Base-by-base conservation (phyloP, 35 echinoderm and acorn worm species). In the Apostichopus californicus region DNA sequence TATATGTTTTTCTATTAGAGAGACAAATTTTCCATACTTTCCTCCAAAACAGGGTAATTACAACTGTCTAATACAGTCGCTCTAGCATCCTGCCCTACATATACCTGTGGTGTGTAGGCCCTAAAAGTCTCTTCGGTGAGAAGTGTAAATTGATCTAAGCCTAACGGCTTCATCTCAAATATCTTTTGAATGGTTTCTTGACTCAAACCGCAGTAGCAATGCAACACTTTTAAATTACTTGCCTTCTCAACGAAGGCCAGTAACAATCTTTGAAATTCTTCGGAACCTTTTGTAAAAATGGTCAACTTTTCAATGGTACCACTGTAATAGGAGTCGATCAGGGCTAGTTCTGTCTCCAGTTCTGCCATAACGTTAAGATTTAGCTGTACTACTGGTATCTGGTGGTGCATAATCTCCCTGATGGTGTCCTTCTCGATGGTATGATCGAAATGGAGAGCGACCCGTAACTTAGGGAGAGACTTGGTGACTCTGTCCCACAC, bases 131-230 rank as follows among this genome's bases (percentile, higher is more conserved):
- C 86, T 14, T 89, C 86, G 8, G 86, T 89, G 34, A 66, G 57
- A 18, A 89, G 86, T 8, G 86, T 89, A 26, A 61, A 89, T 34
- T 89, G 86, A 61, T 89, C 86, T 9, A 87, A 57, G 63, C 70
- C 70, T n/a, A 87, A 87, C 1, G 86, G 86, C 52, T 89, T 89
- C 3, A 89, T 72, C 18, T 20, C 3, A 7, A 89, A 66, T 28
- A 89, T 89, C 57, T 72, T 73, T 55, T 89, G 86, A n/a, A 89
- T 89, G 1, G 86, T 89, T 20, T 89, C 86, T n/a, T 89, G 77
- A 63, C 93, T 95, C 80, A 99, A 59, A 4, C 90, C 97, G 68
- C 97, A 96, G 78, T 94, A 99, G 90, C 97, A 99, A 63, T 99
- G 92, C 14, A 96, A 86, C 11, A 93, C 93, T 11, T 85, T 87